A percentile compares a stretch with the other conserved stretches of the same genome.
phyloP scores from a whole-genome alignment of 2,888 invertebrate genomes.

The Oxystoma pomonae region DNA sequence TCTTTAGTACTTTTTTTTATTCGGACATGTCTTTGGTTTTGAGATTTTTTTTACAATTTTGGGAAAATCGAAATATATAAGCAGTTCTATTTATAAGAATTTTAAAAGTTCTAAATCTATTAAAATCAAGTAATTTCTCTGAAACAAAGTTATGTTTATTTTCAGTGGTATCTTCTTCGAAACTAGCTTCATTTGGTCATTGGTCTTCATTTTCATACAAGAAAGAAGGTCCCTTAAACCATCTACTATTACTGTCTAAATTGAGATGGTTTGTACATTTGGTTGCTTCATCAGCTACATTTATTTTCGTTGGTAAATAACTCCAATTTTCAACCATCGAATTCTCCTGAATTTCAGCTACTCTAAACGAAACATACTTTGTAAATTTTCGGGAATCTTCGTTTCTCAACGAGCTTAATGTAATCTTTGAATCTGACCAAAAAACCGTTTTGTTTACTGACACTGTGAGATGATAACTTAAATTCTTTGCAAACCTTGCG shows the following conservation, averaged over 20 bases:
- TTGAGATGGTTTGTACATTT: constrained; percentile 13
- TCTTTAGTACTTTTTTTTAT: not conserved
- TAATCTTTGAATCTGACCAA: constrained; percentile 33
- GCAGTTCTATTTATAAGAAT: no score
- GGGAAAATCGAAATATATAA: no score
- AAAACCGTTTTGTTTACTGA: constrained; percentile 16
- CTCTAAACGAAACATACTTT: constrained; percentile 28
- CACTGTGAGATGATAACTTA: constrained; percentile 17
- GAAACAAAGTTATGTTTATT: no score
- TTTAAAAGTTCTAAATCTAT: no score
- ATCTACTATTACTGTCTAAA: not conserved
- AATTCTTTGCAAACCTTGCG: constrained; percentile 14
- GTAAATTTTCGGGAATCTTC: constrained; percentile 28
- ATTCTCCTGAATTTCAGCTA: constrained; percentile 25
- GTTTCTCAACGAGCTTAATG: constrained; percentile 28
- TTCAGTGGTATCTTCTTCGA: not conserved
- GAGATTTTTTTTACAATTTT: no score
- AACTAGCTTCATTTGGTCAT: not conserved
- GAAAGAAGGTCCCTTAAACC: not conserved
- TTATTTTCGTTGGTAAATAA: constrained; percentile 28
- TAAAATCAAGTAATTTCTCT: no score
- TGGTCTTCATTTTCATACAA: not conserved
- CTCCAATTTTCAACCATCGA: constrained; percentile 24
- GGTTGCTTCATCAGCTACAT: constrained; percentile 30
- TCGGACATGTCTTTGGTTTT: no score